These are phyloP conservation scores for Polydrusus tereticollis DNA, from an alignment of 2,888 invertebrate species.

Conservation along the genomic window DNA sequence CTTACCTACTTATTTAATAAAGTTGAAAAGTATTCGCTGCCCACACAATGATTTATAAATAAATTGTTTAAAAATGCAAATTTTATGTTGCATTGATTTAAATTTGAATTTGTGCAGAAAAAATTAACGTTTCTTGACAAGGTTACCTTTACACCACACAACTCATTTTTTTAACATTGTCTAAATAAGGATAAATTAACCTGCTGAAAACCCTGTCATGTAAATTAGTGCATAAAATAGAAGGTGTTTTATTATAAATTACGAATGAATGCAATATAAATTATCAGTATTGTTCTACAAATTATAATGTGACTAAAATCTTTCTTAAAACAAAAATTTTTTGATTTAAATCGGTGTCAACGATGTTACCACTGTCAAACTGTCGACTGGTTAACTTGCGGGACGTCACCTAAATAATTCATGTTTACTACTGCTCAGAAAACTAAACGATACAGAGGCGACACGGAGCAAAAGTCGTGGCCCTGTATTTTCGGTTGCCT, in stretches of 20 bases:
- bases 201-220: neutral
- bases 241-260: neutral
- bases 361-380: too few relatives aligned
- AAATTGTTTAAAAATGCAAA: slow-evolving; percentile 14
- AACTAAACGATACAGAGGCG: too few relatives aligned
- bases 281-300: too few relatives aligned
- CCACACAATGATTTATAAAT: neutral
- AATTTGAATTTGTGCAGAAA: neutral
- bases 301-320: too few relatives aligned
- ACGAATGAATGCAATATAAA: too few relatives aligned
- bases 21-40: neutral
- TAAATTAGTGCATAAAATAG: neutral
- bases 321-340: too few relatives aligned
- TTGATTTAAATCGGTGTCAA: too few relatives aligned
- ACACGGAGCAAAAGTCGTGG: too few relatives aligned
- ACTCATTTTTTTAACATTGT: neutral
- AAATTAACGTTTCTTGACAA: slow-evolving; percentile 1
- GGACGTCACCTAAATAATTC: too few relatives aligned
- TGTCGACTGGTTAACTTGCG: too few relatives aligned
- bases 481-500: too few relatives aligned
- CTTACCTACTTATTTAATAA: slow-evolving; percentile 10
- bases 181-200: neutral
- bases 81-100: slow-evolving; percentile 1
- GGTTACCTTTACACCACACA: neutral
- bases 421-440: too few relatives aligned